Evolutionary conservation across 2,888 invertebrate genomes (phyloP), one percentile per base, ranked within the genome.

Genomic region (Eupelmus urozonus): DNA sequence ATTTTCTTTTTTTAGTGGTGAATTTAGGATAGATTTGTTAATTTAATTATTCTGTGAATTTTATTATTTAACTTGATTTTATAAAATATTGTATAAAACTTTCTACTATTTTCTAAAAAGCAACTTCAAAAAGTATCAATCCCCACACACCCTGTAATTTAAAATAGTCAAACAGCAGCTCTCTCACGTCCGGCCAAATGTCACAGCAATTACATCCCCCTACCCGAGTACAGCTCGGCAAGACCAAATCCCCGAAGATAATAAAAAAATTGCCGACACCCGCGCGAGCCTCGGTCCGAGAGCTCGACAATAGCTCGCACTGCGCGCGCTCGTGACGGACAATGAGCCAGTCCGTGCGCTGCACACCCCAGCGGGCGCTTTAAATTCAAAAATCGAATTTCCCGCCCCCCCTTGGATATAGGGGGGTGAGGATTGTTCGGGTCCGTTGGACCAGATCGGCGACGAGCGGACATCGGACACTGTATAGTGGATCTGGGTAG

Each of bases 321-420:
- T n/a, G n/a, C n/a, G n/a, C n/a, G n/a, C n/a, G n/a, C n/a, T n/a
- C n/a, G n/a, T n/a, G n/a, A n/a, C 40, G 66, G 63, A 76, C 76
- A 76, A 76, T 67, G 49, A 18, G n/a, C 16, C 0, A 51, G 55
- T 16, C 11, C 20, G n/a, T 23, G 20, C 62, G 51, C 67, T 62
- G 53, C 62, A 45, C 62, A 59, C 67, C 67, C 60, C 62, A 45
- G 49, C 57, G 53, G 42, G 75, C 80, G 82, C 81, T 89, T 87
- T 85, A 88, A 88, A 88, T 85, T 89, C 85, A 88, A 89, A 89
- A 89, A 89, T 88, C 86, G 86, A 85, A 88, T 87, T 82, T 81
- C 78, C 82, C 82, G 23, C 78, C 82, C 51, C 76, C 59, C 42
- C 27, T 75, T 60, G 70, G 1, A 42, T 23, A 13, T 9, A 20